A percentile compares a stretch with the other conserved stretches of the same genome.
phyloP scores from a whole-genome alignment of 2,113 vertebrate species.

The Scartelaos histophorus region DNA sequence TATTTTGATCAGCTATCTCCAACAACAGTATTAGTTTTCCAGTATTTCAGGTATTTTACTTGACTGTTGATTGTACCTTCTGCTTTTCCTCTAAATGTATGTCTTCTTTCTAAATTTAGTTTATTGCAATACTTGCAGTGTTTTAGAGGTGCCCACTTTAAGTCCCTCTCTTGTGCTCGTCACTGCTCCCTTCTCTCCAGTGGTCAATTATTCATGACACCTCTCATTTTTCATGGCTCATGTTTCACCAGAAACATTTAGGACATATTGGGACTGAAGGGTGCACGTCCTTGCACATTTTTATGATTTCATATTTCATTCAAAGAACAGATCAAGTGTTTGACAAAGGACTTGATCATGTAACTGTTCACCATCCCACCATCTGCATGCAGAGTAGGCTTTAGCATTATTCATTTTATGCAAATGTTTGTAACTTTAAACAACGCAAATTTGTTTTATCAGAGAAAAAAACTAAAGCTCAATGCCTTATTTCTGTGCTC shows the following conservation, averaged over 20 bases:
- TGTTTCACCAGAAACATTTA: slow-evolving; percentile 43
- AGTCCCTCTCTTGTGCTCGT: slow-evolving; percentile 25
- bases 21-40: neutral
- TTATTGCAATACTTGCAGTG: slow-evolving; percentile 23
- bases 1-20: neutral
- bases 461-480: slow-evolving; percentile 31
- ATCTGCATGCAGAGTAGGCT: slow-evolving; percentile 18
- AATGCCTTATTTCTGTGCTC: slow-evolving; percentile 53
- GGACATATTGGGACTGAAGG: slow-evolving; percentile 20
- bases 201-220: slow-evolving; percentile 59
- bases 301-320: slow-evolving; percentile 17
- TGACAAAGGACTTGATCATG: neutral
- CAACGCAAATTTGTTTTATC: slow-evolving; percentile 5
- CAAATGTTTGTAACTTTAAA: neutral
- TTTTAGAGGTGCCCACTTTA: neutral
- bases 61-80: slow-evolving; percentile 6
- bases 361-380: neutral
- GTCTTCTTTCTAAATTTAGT: slow-evolving; percentile 32
- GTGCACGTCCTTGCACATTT: neutral
- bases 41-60: slow-evolving; percentile 28
- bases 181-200: slow-evolving; percentile 12
- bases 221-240: slow-evolving; percentile 55
- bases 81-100: neutral
- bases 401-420: slow-evolving; percentile 2
- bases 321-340: neutral